Percentiles rank a stretch among this genome's conserved stretches.
Evolutionary conservation across 2,797 vertebrate genomes (phyloP).

Genomic region (Scyliorhinus canicula): DNA sequence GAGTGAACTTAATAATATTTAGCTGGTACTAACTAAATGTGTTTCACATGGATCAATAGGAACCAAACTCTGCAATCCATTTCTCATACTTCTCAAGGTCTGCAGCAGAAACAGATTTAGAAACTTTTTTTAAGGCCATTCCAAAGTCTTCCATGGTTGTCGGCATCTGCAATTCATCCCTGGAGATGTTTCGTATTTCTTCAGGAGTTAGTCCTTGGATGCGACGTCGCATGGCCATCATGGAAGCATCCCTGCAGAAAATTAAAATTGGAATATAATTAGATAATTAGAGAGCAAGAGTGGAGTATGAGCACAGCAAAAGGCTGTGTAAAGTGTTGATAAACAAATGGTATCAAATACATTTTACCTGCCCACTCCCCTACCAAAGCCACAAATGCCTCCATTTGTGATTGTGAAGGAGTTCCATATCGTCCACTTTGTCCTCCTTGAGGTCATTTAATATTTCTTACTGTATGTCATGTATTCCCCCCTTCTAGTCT

Average conservation of each 20-base stretch:
- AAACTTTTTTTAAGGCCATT: constrained; percentile 87
- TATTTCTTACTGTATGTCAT: neutral
- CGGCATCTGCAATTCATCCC: constrained; percentile 98
- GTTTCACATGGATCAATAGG: constrained; percentile 63
- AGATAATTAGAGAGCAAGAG: too few species aligned
- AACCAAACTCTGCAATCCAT: constrained; percentile 96
- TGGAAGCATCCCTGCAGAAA: constrained; percentile 77
- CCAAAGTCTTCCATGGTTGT: constrained; percentile 98
- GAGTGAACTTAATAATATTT: neutral
- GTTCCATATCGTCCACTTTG: too few species aligned
- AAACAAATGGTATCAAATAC: neutral
- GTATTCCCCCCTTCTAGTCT: neutral
- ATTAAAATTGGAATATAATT: neutral
- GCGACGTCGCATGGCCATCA: constrained; percentile 96
- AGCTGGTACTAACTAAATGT: neutral
- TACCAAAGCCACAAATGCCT: neutral
- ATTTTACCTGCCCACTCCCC: neutral
- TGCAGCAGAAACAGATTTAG: constrained; percentile 85
- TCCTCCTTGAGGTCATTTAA: neutral
- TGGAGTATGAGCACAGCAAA: neutral
- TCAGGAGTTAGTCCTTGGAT: constrained; percentile 93
- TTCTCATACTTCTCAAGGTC: constrained; percentile 96
- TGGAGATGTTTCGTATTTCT: constrained; percentile 90
- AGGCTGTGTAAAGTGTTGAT: neutral
- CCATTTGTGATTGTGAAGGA: neutral